Evolutionary conservation across 2,888 invertebrate species (phyloP).

Genomic region (Rhaphigaster nebulosa): DNA sequence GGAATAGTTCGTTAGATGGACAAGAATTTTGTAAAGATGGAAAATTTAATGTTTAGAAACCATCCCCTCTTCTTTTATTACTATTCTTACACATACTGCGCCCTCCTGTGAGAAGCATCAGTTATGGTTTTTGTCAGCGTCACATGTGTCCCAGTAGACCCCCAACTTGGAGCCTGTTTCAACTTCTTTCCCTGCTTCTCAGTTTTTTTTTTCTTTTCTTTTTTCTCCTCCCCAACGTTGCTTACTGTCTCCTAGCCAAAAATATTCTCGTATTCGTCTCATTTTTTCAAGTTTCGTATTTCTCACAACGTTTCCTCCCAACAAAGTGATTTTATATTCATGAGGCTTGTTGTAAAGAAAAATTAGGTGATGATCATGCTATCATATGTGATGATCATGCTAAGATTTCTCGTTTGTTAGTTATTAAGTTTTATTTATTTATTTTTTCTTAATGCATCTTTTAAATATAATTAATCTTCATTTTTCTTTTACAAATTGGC

Average conservation of each 20-base stretch:
- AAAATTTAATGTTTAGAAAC: no score
- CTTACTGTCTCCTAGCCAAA: neutral
- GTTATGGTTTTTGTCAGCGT: neutral
- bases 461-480: no score
- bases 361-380: no score
- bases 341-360: neutral
- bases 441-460: no score
- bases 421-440: no score
- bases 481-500: no score
- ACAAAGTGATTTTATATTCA: neutral
- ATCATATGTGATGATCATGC: neutral
- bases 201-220: neutral
- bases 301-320: neutral
- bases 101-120: neutral
- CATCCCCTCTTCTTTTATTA: neutral
- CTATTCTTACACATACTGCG: neutral
- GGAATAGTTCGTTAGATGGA: no score
- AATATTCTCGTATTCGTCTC: neutral
- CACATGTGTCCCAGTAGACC: neutral
- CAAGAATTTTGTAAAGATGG: no score
- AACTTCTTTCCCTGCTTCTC: slow-evolving; percentile 1
- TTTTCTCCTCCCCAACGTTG: neutral
- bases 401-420: neutral
- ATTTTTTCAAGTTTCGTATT: neutral
- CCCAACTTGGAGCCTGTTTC: slow-evolving; percentile 13